Percentiles rank a stretch among this genome's conserved stretches.
phyloP scores from a whole-genome alignment of 1,140 invertebrate genomes.

The Colletes latitarsis region DNA sequence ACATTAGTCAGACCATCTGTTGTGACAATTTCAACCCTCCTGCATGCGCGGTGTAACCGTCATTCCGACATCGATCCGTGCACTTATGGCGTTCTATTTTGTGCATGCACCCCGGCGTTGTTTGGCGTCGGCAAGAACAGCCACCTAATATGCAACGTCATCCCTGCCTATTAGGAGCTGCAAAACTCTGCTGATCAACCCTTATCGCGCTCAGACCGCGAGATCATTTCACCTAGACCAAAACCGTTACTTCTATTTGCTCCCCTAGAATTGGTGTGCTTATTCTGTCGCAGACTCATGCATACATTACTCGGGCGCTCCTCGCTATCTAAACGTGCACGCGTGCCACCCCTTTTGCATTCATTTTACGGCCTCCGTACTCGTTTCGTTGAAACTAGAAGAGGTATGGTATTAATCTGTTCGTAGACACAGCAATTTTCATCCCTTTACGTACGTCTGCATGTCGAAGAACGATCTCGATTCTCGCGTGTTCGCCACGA shows the following conservation, averaged over 20 bases:
- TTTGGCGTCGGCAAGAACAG: not conserved
- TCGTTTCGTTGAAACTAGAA: not conserved
- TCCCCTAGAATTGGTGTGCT: not conserved
- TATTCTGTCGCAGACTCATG: not conserved
- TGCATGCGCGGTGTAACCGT: too few relatives aligned
- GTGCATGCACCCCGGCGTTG: not conserved
- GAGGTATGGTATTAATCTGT: not conserved
- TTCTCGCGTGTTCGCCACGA: not conserved
- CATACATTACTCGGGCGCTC: not conserved
- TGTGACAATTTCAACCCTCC: too few relatives aligned
- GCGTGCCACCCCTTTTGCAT: too few relatives aligned
- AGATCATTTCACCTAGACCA: not conserved
- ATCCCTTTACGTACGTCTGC: not conserved
- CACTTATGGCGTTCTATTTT: not conserved
- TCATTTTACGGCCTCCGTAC: not conserved
- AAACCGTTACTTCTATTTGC: not conserved
- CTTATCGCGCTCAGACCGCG: not conserved
- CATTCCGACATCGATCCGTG: not conserved
- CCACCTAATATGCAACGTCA: not conserved
- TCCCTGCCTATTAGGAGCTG: not conserved
- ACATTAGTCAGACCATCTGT: too few relatives aligned
- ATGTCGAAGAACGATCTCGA: not conserved
- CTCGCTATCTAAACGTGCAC: constrained; percentile 4
- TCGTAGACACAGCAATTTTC: not conserved
- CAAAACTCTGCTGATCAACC: constrained; percentile 4